A percentile compares a stretch with the other conserved stretches of the same genome.
phyloP scores from a whole-genome alignment of 2,888 invertebrate species.

The Scelioninae gen. 1 region DNA sequence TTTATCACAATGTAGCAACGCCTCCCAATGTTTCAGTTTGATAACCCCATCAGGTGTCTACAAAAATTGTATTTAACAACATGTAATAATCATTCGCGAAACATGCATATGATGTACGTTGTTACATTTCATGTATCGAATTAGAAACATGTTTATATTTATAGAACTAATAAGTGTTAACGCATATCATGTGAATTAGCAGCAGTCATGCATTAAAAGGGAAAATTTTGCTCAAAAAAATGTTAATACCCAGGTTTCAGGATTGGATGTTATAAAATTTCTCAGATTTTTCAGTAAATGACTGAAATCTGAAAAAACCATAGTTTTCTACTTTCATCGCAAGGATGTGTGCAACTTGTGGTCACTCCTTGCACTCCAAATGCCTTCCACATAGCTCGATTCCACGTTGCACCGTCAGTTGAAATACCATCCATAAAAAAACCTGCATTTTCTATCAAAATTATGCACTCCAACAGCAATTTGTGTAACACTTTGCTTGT shows the following conservation, averaged over 20 bases:
- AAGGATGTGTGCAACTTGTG: constrained; percentile 32
- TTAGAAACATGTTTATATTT: too few species aligned
- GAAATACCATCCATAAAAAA: constrained; percentile 69
- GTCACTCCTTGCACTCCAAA: constrained; percentile 23
- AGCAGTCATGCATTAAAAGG: too few species aligned
- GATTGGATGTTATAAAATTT: constrained; percentile 32
- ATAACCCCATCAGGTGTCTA: constrained; percentile 70
- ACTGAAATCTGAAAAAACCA: constrained; percentile 51
- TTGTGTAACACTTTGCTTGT: constrained; percentile 71
- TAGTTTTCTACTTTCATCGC: constrained; percentile 33
- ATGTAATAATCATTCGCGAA: too few species aligned
- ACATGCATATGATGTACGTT: too few species aligned
- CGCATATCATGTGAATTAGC: too few species aligned
- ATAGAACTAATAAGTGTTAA: too few species aligned
- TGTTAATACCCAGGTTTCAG: constrained; percentile 39
- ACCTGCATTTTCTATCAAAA: constrained; percentile 72
- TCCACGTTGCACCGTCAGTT: constrained; percentile 73
- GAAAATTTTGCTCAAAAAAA: too few species aligned
- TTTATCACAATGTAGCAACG: constrained; percentile 46
- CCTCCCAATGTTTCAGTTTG: constrained; percentile 64
- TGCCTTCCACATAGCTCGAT: constrained; percentile 50
- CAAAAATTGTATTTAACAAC: too few species aligned
- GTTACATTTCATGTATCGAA: background rate
- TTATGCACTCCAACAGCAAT: constrained; percentile 71
- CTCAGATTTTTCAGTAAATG: constrained; percentile 55